Conservation (phyloP, 2,888 invertebrate species). For the Blastobasis adustella region DNA sequence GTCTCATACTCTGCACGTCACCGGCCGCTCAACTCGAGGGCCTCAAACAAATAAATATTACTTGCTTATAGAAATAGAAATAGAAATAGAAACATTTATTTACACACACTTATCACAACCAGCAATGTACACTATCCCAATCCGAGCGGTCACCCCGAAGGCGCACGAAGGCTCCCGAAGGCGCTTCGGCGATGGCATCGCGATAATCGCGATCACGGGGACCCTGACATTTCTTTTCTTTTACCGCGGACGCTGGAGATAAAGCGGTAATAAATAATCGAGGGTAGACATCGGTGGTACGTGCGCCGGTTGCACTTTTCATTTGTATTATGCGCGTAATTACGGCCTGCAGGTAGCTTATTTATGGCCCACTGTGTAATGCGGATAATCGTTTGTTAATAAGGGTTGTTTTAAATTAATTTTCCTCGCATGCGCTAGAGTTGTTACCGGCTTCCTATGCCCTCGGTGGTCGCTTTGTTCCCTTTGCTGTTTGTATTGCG, state of each 20-base stretch:
- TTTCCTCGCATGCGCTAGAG: no score
- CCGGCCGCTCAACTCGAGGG: no score
- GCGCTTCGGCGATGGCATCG: conserved; percentile 59
- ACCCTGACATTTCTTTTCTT: conserved; percentile 68
- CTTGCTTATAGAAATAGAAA: no score
- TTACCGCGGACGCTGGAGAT: conserved; percentile 63
- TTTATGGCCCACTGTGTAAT: conserved; percentile 36
- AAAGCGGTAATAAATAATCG: conserved; percentile 69
- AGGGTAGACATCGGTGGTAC: conserved; percentile 49
- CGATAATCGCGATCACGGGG: conserved; percentile 67
- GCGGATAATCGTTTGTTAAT: conserved; percentile 47
- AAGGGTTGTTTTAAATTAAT: conserved; percentile 29
- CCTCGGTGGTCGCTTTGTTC: no score
- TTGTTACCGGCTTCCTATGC: no score
- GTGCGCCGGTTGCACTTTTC: conserved; percentile 60
- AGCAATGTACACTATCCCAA: not conserved
- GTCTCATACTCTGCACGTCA: no score
- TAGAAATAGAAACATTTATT: no score
- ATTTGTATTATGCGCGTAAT: conserved; percentile 64
- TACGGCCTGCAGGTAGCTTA: conserved; percentile 49
- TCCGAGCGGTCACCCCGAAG: not conserved
- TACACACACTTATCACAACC: no score
- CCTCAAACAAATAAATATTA: no score
- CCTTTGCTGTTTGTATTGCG: no score
- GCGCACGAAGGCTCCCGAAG: conserved; percentile 28